Conservation (phyloP, 1,140 invertebrate genomes). For the Rhyacophila brunnea region DNA sequence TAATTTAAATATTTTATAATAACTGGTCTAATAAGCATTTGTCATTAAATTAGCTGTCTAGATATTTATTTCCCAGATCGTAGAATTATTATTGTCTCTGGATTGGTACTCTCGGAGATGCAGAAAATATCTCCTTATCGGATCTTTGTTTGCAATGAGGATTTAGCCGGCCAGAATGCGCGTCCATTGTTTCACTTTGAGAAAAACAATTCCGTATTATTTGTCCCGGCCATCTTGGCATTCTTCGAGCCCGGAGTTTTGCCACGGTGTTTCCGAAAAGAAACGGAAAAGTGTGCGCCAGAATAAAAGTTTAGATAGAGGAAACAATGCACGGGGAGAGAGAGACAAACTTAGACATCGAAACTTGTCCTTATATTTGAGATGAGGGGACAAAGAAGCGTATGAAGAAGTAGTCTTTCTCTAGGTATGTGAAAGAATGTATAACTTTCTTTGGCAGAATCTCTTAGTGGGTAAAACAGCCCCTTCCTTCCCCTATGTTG, state of each 20-base stretch:
- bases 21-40: too few species aligned
- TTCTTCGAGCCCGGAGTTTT: conserved; percentile 15
- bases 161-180: not conserved
- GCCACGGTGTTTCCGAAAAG: conserved; percentile 24
- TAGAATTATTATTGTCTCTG: not conserved
- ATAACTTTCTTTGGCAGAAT: conserved; percentile 18
- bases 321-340: conserved; percentile 26
- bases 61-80: not conserved
- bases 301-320: conserved; percentile 32
- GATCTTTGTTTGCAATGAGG: not conserved
- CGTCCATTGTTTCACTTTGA: conserved; percentile 8
- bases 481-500: not conserved
- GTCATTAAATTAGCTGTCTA: too few species aligned
- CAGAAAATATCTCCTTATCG: too few species aligned
- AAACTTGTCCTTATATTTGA: conserved; percentile 19
- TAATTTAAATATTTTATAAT: too few species aligned
- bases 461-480: not conserved
- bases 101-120: too few species aligned
- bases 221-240: conserved; percentile 9
- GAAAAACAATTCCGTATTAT: conserved; percentile 14
- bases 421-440: conserved; percentile 17
- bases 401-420: conserved; percentile 6
- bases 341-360: conserved; percentile 27
- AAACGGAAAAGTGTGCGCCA: conserved; percentile 9
- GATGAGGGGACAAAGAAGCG: conserved; percentile 25